These are phyloP conservation scores for Strigamia transsilvanica DNA, from an alignment of 2,888 invertebrate genomes.

Conservation along the genomic window DNA sequence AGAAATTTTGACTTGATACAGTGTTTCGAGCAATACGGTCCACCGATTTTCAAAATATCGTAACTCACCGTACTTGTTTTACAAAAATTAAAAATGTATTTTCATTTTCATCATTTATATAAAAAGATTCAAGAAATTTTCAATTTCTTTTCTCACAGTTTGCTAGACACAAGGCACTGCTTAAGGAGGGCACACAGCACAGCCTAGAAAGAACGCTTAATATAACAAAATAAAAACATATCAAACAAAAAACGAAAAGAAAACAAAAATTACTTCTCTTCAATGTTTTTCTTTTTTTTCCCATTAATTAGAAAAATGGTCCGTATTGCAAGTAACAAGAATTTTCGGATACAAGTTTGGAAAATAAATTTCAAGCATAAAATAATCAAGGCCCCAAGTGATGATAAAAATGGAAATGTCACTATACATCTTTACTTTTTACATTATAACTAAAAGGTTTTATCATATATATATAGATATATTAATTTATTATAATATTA, in stretches of 20 bases:
- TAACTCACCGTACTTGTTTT: slow-evolving; percentile 43
- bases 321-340: slow-evolving; percentile 46
- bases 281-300: not conserved
- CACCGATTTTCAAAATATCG: slow-evolving; percentile 40
- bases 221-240: slow-evolving; percentile 1
- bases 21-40: slow-evolving; percentile 48
- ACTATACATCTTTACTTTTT: slow-evolving; percentile 5
- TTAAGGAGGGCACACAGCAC: slow-evolving; percentile 54
- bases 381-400: slow-evolving; percentile 36
- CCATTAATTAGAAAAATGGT: slow-evolving; percentile 48
- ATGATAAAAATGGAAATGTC: slow-evolving; percentile 46
- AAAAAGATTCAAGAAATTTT: slow-evolving; percentile 51
- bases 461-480: not conserved
- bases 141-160: slow-evolving; percentile 43
- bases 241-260: not conserved
- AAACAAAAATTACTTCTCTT: not conserved
- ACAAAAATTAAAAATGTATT: slow-evolving; percentile 13
- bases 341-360: slow-evolving; percentile 30
- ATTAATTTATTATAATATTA: slow-evolving; percentile 6
- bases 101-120: not conserved
- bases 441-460: slow-evolving; percentile 7
- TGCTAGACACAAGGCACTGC: slow-evolving; percentile 53
- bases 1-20: slow-evolving; percentile 48
- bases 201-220: slow-evolving; percentile 53
- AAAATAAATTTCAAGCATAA: slow-evolving; percentile 48